Base-by-base conservation (phyloP, 2,797 vertebrate genomes). In the Falco rusticolus region DNA sequence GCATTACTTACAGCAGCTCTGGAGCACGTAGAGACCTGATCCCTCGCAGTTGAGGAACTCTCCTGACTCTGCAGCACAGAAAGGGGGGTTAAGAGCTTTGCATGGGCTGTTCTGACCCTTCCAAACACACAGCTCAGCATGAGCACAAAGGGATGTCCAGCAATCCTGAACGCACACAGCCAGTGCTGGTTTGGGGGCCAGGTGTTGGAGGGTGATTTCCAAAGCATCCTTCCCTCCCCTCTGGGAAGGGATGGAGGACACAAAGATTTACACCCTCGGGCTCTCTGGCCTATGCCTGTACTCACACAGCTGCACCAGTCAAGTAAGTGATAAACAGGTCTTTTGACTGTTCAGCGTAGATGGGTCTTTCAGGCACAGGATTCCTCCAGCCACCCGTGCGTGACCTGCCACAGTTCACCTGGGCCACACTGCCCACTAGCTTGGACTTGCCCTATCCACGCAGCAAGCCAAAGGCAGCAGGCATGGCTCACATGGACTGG, bases 1-100 rank as follows among this genome's bases (percentile, higher is more conserved):
- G 11, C 13, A 14, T 11, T n/a, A 98, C 99, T 99, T 93, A 99
- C 99, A 99, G 94, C 99, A 99, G 98, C 99, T 99, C 96, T 99
- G 99, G 83, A 99, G 99, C 94, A 99, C 96, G 66, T 99, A 99
- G 54, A 99, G 99, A 84, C 99, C 99, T 0, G 99, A 99, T 31
- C 99, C 99, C 97, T 99, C 99, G 25, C 99, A 99, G 98, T 99
- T 99, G 80, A 99, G 98, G 97, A 99, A 99, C 93, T 99, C 99
- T 64, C 99, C 99, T 0, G 99, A 99, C 97, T 99, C 99, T 99
- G 97, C 84, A 96, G 95, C 43, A 96, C 13, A 97, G 76, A 96
- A 33, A 93, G 37, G 14, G 22, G 9, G 3, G 45, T 89, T 14
- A 96, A 96, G 34, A 85, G 5, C 59, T 48, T 24, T 29, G 39